Conservation (phyloP, 2,797 vertebrate species). For the Argentina silus region DNA sequence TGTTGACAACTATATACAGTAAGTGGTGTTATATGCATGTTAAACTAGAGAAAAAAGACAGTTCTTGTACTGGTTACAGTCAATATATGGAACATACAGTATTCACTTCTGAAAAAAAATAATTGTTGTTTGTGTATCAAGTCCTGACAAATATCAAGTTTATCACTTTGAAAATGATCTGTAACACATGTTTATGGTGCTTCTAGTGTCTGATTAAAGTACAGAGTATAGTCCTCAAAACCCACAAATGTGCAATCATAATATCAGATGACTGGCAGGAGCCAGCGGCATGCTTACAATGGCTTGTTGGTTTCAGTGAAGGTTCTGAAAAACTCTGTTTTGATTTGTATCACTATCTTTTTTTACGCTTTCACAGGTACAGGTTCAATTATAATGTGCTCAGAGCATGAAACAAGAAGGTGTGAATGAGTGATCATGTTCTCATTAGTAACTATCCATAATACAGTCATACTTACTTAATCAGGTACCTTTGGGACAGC, state of each 20-base stretch:
- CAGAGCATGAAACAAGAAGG: no score
- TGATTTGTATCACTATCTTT: no score
- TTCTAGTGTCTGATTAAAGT: constrained; percentile 60
- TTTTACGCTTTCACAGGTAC: no score
- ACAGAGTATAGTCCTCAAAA: no score
- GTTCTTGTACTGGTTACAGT: neutral
- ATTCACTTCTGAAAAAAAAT: constrained; percentile 61
- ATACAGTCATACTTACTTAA: constrained; percentile 12
- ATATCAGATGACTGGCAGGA: no score
- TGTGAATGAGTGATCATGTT: neutral
- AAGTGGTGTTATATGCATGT: constrained; percentile 28
- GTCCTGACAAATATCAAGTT: constrained; percentile 73
- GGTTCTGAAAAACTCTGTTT: no score
- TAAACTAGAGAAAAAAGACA: neutral
- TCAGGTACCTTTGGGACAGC: constrained; percentile 1
- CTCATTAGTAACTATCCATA: neutral
- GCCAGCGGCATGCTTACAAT: no score
- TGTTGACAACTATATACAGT: constrained; percentile 59
- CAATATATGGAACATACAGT: neutral
- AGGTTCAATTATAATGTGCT: no score
- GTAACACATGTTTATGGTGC: constrained; percentile 68
- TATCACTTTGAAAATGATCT: constrained; percentile 72
- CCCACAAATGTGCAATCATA: no score
- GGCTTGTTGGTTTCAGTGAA: no score
- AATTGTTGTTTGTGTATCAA: constrained; percentile 72